Evolutionary conservation across 2,888 invertebrate species (phyloP), one percentile per base, ranked within the genome.

Genomic region (Dasysyrphus albostriatus): DNA sequence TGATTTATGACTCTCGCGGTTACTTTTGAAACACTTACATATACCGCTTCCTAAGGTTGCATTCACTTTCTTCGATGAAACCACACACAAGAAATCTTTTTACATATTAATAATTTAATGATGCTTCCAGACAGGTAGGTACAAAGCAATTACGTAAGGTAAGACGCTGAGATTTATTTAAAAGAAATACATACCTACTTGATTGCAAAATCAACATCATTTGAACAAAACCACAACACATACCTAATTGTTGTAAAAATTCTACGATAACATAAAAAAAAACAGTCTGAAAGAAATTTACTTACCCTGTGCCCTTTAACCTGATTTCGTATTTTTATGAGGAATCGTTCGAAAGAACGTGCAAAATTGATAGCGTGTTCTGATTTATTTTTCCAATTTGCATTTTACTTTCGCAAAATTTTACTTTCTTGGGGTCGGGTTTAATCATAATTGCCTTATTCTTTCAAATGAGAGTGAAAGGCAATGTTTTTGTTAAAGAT

Each of bases 1-100:
- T 44, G 61, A 61, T 61, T 49, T 59, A 73, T 74, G 73, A 61
- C 39, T 49, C 24, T 74, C 37, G 73, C 37, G 73, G 73, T 74
- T 61, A 51, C 59, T 73, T 49, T 59, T 24, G 29, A 61, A 34
- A 47, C 10, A 3, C 6, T 14, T 9, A 32, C n/a, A 3, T 29
- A 14, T 51, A 42, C 7, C n/a, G 3, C 47, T 47, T 47, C n/a
- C 16, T 34, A 10, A 5, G 5, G 12, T 58, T 19, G 10, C 42
- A 32, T 32, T 63, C 32, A 63, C 63, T 63, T 63, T 63, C 63
- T 63, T 32, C 5, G n/a, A 44, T 10, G n/a, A 49, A 74, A 73
- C 59, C 73, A 5, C 49, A 16, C 51, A 32, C 24, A n/a, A 32
- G 47, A 47, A 24, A 24, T 24, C 24, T 47, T 7, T 44, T 5